Evolutionary conservation across 1,140 invertebrate species (phyloP).

Genomic region (Pseudobourletiella spinata): DNA sequence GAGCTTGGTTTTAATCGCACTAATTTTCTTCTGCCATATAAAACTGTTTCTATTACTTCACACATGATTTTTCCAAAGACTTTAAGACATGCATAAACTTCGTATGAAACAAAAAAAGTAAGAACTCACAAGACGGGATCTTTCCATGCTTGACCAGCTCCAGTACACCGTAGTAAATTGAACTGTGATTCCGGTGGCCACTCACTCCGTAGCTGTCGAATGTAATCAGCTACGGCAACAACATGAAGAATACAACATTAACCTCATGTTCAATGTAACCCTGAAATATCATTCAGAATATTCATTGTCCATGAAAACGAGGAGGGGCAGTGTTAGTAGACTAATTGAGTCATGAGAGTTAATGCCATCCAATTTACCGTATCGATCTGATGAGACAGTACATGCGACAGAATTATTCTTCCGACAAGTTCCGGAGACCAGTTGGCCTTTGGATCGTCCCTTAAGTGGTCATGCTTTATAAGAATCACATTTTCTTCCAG

Average conservation of each 20-base stretch:
- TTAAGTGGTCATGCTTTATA: constrained; percentile 56
- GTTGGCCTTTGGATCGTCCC: constrained; percentile 59
- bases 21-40: neutral
- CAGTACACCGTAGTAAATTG: constrained; percentile 67
- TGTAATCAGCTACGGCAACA: constrained; percentile 56
- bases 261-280: too few relatives aligned
- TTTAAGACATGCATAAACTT: neutral
- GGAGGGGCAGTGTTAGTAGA: neutral
- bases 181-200: constrained; percentile 77
- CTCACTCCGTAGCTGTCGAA: constrained; percentile 87
- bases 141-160: constrained; percentile 62
- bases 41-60: neutral
- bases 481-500: constrained; percentile 62
- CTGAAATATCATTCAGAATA: neutral
- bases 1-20: neutral
- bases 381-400: constrained; percentile 66
- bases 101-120: constrained; percentile 8
- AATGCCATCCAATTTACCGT: too few relatives aligned
- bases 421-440: constrained; percentile 68
- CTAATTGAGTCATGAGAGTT: too few relatives aligned
- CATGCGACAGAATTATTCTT: constrained; percentile 57
- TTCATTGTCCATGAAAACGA: neutral
- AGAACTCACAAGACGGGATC: constrained; percentile 56
- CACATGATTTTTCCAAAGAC: neutral
- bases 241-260: too few relatives aligned